Evolutionary conservation across 2,113 vertebrate genomes (phyloP).

Genomic region (Cacatua alba): DNA sequence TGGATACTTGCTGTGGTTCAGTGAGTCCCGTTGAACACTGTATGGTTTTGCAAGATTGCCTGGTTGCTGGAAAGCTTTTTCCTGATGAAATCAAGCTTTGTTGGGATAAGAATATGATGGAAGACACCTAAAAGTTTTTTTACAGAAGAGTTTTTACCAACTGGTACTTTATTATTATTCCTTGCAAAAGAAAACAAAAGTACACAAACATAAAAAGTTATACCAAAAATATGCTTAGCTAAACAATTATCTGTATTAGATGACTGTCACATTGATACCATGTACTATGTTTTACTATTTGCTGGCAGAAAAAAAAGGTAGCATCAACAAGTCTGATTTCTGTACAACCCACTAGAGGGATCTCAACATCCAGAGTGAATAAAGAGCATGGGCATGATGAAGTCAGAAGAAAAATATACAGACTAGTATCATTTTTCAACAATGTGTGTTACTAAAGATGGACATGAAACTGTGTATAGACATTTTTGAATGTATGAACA

Average conservation of each 20-base stretch:
- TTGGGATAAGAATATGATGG: neutral
- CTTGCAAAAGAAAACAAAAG: neutral
- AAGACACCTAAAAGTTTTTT: neutral
- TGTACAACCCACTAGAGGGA: too few species aligned
- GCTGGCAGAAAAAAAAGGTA: neutral
- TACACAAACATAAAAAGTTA: neutral
- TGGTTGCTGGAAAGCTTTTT: neutral
- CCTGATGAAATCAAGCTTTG: neutral
- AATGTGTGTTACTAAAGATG: too few species aligned
- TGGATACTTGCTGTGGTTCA: neutral
- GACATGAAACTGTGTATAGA: too few species aligned
- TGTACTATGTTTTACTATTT: neutral
- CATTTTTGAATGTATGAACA: too few species aligned
- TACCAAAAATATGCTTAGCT: neutral
- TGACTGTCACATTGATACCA: neutral
- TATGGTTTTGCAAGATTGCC: neutral
- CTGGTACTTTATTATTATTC: neutral
- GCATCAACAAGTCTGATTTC: neutral
- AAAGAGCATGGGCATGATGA: too few species aligned
- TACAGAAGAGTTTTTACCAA: neutral
- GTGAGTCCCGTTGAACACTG: rapidly evolving
- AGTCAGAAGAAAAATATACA: too few species aligned
- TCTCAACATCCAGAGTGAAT: too few species aligned
- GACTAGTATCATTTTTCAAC: too few species aligned
- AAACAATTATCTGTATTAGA: neutral